Evolutionary conservation across 1,140 invertebrate genomes (phyloP).

Genomic region (Triops cancriformis): DNA sequence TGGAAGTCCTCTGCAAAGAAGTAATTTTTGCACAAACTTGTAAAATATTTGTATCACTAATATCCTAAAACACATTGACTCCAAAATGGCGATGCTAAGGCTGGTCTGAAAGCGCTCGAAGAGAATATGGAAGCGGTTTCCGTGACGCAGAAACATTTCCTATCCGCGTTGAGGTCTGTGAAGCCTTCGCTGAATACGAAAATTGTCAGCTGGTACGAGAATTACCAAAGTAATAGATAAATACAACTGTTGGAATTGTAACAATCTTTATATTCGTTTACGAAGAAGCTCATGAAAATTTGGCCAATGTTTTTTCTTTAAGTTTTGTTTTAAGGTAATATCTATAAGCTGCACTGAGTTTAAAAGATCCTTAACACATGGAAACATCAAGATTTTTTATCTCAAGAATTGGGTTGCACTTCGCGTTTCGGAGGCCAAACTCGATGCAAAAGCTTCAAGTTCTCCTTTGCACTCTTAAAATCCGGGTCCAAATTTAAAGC

Average conservation of each 20-base stretch:
- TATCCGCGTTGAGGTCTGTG: constrained; percentile 43
- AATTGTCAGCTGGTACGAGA: constrained; percentile 41
- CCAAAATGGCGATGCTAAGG: constrained; percentile 36
- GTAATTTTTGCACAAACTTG: constrained; percentile 38
- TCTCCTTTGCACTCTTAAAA: constrained; percentile 53
- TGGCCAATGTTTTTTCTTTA: too few relatives aligned
- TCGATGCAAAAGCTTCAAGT: constrained; percentile 47
- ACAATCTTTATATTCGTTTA: constrained; percentile 12
- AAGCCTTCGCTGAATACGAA: constrained; percentile 45
- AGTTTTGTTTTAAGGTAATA: background rate
- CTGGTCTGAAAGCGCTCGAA: constrained; percentile 54
- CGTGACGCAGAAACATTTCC: constrained; percentile 48
- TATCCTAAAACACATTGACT: background rate
- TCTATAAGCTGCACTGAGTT: background rate
- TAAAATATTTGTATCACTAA: constrained; percentile 24
- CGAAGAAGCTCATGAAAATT: constrained; percentile 14
- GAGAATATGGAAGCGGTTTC: constrained; percentile 43
- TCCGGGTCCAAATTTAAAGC: constrained; percentile 63
- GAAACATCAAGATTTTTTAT: background rate
- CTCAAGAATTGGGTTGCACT: background rate
- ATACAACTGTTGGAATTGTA: background rate
- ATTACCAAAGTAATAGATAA: constrained; percentile 21
- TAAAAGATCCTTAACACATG: background rate
- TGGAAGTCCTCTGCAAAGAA: constrained; percentile 60
- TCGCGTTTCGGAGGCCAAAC: background rate